Conservation (phyloP, 2,113 vertebrate genomes). For the Xenopus laevis region DNA sequence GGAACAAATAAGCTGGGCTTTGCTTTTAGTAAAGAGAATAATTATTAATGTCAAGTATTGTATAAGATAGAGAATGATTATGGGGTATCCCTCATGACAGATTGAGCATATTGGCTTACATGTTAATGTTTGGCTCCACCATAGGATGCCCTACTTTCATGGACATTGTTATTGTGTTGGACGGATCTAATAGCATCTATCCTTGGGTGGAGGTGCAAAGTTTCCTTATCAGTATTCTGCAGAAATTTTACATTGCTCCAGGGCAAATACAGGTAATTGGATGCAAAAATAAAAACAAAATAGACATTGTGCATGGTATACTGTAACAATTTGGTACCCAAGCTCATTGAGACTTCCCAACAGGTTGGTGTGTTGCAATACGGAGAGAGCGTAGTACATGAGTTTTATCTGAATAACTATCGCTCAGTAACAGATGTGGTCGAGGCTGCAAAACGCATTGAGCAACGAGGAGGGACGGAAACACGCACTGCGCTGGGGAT, state of each 20-base stretch:
- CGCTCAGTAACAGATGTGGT: slow-evolving; percentile 85
- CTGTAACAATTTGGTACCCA: not conserved
- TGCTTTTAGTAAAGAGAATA: too few species aligned
- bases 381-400: slow-evolving; percentile 84
- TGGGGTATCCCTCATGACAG: too few species aligned
- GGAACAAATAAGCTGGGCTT: too few species aligned
- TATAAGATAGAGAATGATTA: too few species aligned
- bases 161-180: slow-evolving; percentile 94
- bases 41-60: too few species aligned
- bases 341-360: not conserved
- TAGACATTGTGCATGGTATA: not conserved
- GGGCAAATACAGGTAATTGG: slow-evolving; percentile 90
- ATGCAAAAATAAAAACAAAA: not conserved
- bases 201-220: slow-evolving; percentile 93
- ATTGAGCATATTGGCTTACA: too few species aligned
- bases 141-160: slow-evolving; percentile 94
- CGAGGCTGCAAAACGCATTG: slow-evolving; percentile 79
- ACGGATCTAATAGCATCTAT: slow-evolving; percentile 97
- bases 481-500: slow-evolving; percentile 91
- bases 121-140: slow-evolving; percentile 1
- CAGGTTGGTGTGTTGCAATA: slow-evolving; percentile 95
- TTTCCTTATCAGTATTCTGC: slow-evolving; percentile 92
- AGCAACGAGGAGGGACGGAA: slow-evolving; percentile 90
- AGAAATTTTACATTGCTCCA: slow-evolving; percentile 90
- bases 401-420: slow-evolving; percentile 86